Percentiles rank a stretch among this genome's conserved stretches.
phyloP scores from a whole-genome alignment of 2,888 invertebrate genomes.

The Eupeodes luniger region DNA sequence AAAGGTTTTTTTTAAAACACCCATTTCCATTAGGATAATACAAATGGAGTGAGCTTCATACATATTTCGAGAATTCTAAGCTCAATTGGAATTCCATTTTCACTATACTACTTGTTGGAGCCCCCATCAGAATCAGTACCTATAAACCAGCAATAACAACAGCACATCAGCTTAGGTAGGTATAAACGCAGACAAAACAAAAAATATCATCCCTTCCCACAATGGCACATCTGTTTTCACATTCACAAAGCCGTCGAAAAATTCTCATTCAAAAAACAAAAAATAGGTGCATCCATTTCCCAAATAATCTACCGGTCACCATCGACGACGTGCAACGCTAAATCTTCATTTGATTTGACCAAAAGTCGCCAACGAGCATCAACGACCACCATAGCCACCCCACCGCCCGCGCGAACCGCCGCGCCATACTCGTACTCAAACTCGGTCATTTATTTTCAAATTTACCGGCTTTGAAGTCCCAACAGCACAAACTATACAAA shows the following conservation, averaged over 20 bases:
- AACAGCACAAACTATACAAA: constrained; percentile 4
- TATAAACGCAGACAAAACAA: not conserved
- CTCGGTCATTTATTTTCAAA: constrained; percentile 55
- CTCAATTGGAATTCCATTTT: constrained; percentile 44
- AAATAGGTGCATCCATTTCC: constrained; percentile 52
- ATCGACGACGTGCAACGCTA: constrained; percentile 64
- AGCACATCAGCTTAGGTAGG: no score
- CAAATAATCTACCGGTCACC: constrained; percentile 68
- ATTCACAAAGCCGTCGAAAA: constrained; percentile 23
- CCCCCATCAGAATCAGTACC: not conserved
- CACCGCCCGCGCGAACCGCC: not conserved
- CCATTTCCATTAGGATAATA: constrained; percentile 45
- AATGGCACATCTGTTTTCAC: constrained; percentile 52
- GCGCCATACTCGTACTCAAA: not conserved
- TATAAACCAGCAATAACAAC: no score
- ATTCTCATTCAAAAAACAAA: constrained; percentile 17
- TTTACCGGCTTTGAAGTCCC: constrained; percentile 15
- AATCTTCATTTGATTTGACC: constrained; percentile 75
- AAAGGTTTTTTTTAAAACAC: not conserved
- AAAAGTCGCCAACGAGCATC: constrained; percentile 42
- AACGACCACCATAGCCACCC: not conserved
- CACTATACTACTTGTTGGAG: constrained; percentile 54
- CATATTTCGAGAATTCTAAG: constrained; percentile 26
- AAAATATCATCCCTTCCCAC: not conserved
- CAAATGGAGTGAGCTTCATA: not conserved